Evolutionary conservation across 2,888 invertebrate species (phyloP), one percentile per base, ranked within the genome.

Genomic region (Poecilus cupreus): DNA sequence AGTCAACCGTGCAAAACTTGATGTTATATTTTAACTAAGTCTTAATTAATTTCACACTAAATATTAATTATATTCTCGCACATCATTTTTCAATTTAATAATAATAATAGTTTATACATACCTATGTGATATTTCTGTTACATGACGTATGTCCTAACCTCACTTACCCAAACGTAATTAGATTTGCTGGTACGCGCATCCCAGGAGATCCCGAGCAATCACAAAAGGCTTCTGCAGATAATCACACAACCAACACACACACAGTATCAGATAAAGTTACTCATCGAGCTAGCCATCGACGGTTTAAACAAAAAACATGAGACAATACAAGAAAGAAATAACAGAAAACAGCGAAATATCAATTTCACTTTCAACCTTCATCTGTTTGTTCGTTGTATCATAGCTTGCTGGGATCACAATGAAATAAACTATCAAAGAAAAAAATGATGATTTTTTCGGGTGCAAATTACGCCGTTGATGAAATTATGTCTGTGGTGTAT

Each of bases 201-300:
- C 72, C 43, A 16, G 6, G 72, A 72, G 39, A 20, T 72, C 26
- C 6, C 22, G 46, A 20, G 72, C 72, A 72, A 72, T 72, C 72
- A 72, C 72, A 72, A 72, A 72, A 24, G 72, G 72, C 43, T 72
- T 72, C 72, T 13, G 22, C 22, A 43, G 72, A 72, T 72, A 72
- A 72, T 72, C 46, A 43, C 18, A 46, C 37, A 6, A 54, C 54
- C 22, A 43, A n/a, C n/a, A 26, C 60, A 60, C 6, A n/a, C 26
- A 26, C 54, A n/a, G n/a, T 10, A 54, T n/a, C 24, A 60, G 43
- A 43, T 43, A 60, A 60, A 60, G 26, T 60, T 6, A 32, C 6
- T 60, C 60, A 24, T 54, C 54, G 11, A 3, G 10, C 10, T 54
- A 11, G 54, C 54, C 20, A 54, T 18, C 22, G 10, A 54, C 6